A percentile compares a stretch with the other conserved stretches of the same genome.
Evolutionary conservation across 35 echinoderm and acorn worm genomes (phyloP).

Genomic region (Chiridota heheva): DNA sequence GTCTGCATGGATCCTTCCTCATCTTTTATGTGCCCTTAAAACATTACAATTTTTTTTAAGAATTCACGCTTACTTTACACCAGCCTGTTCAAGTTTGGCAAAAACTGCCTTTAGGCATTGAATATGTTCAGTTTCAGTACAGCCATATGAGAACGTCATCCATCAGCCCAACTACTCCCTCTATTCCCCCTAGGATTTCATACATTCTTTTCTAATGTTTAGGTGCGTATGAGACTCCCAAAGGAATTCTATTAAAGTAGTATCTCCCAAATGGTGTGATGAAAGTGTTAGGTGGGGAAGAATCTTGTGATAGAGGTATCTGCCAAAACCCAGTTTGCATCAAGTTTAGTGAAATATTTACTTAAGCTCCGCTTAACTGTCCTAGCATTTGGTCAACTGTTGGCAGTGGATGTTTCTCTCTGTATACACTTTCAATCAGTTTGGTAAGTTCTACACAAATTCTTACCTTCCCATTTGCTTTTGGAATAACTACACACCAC

Average conservation of each 20-base stretch:
- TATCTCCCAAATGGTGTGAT: conserved; percentile 67
- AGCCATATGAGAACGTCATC: conserved; percentile 62
- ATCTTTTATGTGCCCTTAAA: conserved; percentile 34
- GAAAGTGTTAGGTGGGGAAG: conserved; percentile 46
- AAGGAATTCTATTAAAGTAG: conserved; percentile 59
- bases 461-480: conserved; percentile 23
- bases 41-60: conserved; percentile 38
- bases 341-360: conserved; percentile 47
- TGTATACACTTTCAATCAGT: conserved; percentile 30
- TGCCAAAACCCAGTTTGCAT: conserved; percentile 55
- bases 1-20: conserved; percentile 11
- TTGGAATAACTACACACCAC: conserved; percentile 50
- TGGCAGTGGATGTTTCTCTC: conserved; percentile 44
- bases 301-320: conserved; percentile 12
- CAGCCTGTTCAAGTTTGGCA: conserved; percentile 14
- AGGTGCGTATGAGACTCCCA: conserved; percentile 66
- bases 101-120: conserved; percentile 18
- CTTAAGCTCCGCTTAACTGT: conserved; percentile 28
- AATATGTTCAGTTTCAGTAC: conserved; percentile 45
- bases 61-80: conserved; percentile 61
- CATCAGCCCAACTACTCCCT: conserved; percentile 51
- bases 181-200: conserved; percentile 51
- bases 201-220: conserved; percentile 65
- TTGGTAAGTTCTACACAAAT: conserved; percentile 54
- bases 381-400: conserved; percentile 39